Evolutionary conservation across 2,113 vertebrate genomes (phyloP).

Genomic region (Lonchura striata): DNA sequence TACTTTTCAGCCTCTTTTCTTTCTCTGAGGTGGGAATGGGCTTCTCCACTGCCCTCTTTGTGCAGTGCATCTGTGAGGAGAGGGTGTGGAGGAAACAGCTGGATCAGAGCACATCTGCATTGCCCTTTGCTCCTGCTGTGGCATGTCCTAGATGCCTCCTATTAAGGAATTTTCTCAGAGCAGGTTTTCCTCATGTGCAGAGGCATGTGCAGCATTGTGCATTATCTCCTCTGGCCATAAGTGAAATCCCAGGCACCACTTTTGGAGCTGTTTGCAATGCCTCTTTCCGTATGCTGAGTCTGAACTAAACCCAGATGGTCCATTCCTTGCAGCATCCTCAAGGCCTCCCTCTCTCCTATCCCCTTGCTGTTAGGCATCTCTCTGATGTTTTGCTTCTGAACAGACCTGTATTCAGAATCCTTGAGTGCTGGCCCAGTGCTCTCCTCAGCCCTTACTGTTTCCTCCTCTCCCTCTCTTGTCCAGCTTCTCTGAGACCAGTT

Average conservation of each 20-base stretch:
- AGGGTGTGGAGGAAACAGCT: not conserved
- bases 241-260: not conserved
- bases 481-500: not conserved
- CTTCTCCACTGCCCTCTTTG: not conserved
- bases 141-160: fast-evolving
- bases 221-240: not conserved
- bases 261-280: not conserved
- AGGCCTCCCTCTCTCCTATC: not conserved
- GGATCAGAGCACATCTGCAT: not conserved
- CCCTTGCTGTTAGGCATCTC: not conserved
- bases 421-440: not conserved
- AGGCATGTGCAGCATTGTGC: fast-evolving
- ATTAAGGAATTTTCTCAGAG: not conserved
- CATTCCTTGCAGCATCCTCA: not conserved
- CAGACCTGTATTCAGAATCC: not conserved
- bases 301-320: not conserved
- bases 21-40: not conserved
- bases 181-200: not conserved
- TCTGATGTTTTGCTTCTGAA: not conserved
- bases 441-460: not conserved
- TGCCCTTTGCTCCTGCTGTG: not conserved
- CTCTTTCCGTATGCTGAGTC: not conserved
- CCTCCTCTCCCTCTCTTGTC: not conserved
- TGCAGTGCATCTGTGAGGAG: not conserved
- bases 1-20: not conserved